Evolutionary conservation across 2,888 invertebrate genomes (phyloP), one percentile per base, ranked within the genome.

Genomic region (Mesoligia furuncula): DNA sequence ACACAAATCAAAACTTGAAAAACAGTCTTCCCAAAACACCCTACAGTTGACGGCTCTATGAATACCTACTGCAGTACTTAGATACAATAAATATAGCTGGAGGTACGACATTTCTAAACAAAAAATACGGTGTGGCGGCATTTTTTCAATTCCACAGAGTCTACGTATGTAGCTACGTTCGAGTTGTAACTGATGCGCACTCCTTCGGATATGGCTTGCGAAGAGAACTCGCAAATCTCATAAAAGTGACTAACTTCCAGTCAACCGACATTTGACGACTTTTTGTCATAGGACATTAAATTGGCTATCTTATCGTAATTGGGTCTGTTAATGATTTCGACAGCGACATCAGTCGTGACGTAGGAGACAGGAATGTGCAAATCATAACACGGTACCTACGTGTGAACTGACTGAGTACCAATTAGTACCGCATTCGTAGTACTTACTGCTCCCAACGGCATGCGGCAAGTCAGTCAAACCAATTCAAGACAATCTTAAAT

Each of bases 221-320:
- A 66, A 69, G 48, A 80, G 39, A 27, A 45, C 36, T 64, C 13
- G 76, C 67, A 27, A 74, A 79, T 65, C 66, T n/a, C 61, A 66
- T 75, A 72, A 15, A 64, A 65, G 62, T 80, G 51, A 77, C 39
- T 77, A 78, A 51, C 73, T 71, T 69, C 64, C n/a, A 27, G 59
- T 59, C 42, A 77, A 54, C 67, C 65, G 20, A 67, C 72, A 73
- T n/a, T n/a, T n/a, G n/a, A n/a, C n/a, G n/a, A n/a, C n/a, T n/a
- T n/a, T n/a, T n/a, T n/a, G 66, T 74, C 75, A 73, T 20, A 79
- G 71, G 68, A 70, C 54, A 75, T 59, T n/a, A n/a, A n/a, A n/a
- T n/a, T 75, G 75, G 72, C 62, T 80, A 80, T 79, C 71, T 57
- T 73, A 73, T 68, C 67, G 64, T 68, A 73, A 80, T 83, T 83